These are phyloP conservation scores for Trisateles emortualis DNA, from an alignment of 2,888 invertebrate genomes.

Conservation along the genomic window DNA sequence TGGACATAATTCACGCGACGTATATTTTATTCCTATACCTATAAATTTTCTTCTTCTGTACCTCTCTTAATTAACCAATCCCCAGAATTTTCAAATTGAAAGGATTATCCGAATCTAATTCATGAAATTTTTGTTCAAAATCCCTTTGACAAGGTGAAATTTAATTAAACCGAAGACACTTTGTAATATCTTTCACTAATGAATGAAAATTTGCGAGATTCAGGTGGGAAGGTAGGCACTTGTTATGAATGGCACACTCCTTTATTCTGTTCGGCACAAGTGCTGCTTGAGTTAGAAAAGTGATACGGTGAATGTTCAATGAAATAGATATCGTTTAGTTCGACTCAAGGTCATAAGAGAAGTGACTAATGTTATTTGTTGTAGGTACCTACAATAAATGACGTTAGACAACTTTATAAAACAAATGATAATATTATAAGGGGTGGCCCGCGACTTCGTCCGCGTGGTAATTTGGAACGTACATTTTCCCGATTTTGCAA, in stretches of 20 bases:
- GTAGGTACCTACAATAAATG: too few relatives aligned
- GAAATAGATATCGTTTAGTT: not conserved
- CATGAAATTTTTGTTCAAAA: slow-evolving; percentile 16
- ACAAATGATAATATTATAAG: too few relatives aligned
- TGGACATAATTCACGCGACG: too few relatives aligned
- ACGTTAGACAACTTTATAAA: too few relatives aligned
- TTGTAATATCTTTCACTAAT: slow-evolving; percentile 26
- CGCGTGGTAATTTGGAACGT: too few relatives aligned
- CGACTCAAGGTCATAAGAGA: not conserved
- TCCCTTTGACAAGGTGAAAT: slow-evolving; percentile 16
- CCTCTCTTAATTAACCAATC: not conserved
- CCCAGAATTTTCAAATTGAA: slow-evolving; percentile 4
- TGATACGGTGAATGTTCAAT: too few relatives aligned
- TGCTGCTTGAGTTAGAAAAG: not conserved
- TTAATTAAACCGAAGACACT: slow-evolving; percentile 36
- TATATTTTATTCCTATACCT: too few relatives aligned
- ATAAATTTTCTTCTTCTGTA: not conserved
- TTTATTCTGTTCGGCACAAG: not conserved
- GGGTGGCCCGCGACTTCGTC: too few relatives aligned
- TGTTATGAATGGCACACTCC: slow-evolving; percentile 23
- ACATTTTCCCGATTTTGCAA: too few relatives aligned
- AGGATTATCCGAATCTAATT: slow-evolving; percentile 16
- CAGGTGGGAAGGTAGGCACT: slow-evolving; percentile 10
- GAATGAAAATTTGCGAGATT: slow-evolving; percentile 40
- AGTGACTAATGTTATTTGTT: too few relatives aligned